Evolutionary conservation across 2,797 vertebrate species (phyloP).

Genomic region (Phalanger gymnotis): DNA sequence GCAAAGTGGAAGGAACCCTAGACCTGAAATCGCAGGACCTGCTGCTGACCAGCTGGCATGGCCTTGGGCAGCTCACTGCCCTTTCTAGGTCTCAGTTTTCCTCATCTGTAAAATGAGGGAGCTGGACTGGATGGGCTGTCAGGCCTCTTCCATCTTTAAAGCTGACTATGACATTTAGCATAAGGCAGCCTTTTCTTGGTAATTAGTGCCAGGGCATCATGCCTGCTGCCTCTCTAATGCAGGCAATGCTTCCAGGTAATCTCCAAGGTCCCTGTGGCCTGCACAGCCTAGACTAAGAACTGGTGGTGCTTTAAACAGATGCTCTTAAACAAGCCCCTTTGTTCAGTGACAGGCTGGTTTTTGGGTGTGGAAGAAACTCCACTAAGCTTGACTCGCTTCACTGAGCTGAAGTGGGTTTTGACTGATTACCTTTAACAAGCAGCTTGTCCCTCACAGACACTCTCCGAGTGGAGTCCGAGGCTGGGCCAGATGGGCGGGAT

Average conservation of each 20-base stretch:
- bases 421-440: constrained; percentile 94
- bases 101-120: not conserved
- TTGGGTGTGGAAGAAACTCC: not conserved
- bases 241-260: not conserved
- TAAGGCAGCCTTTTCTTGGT: not conserved
- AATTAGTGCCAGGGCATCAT: not conserved
- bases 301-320: not conserved
- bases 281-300: not conserved
- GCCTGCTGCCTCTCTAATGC: not conserved
- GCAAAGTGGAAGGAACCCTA: not conserved
- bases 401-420: not conserved
- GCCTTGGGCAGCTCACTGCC: not conserved
- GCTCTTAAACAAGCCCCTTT: not conserved
- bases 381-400: not conserved
- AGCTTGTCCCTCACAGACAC: constrained; percentile 96
- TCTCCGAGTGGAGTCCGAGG: constrained; percentile 92
- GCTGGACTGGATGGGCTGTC: not conserved
- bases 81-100: not conserved
- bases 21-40: not conserved
- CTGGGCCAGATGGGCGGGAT: constrained; percentile 85
- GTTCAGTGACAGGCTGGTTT: not conserved
- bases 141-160: not conserved
- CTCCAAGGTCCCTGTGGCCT: not conserved
- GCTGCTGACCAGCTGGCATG: not conserved
- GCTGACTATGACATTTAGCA: not conserved